A percentile compares a stretch with the other conserved stretches of the same genome.
Evolutionary conservation across 2,113 vertebrate species (phyloP).

Genomic region (Columbina picui): DNA sequence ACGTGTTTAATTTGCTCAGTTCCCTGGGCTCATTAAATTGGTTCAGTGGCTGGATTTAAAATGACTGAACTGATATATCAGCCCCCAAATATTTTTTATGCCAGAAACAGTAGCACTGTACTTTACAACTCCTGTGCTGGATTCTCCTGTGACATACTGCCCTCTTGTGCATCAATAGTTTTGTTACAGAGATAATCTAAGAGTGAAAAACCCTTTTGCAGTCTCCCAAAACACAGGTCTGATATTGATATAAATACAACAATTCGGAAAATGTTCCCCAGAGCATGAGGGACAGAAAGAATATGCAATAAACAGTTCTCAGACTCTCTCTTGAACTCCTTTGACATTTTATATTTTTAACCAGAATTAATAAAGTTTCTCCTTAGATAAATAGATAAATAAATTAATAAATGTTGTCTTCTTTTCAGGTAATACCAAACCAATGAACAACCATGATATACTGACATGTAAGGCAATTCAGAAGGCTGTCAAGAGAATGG

Average conservation of each 20-base stretch:
- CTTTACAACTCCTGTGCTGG: neutral
- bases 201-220: neutral
- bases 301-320: neutral
- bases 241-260: neutral
- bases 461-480: neutral
- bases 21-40: constrained; percentile 70
- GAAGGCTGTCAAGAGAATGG: neutral
- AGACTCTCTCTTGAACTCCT: neutral
- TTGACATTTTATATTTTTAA: neutral
- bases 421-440: neutral
- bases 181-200: neutral
- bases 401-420: neutral
- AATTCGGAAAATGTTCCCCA: neutral
- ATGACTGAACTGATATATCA: constrained; percentile 64
- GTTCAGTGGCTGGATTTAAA: constrained; percentile 48
- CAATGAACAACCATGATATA: neutral
- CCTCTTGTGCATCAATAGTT: constrained; percentile 68
- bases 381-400: neutral
- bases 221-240: neutral
- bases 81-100: neutral
- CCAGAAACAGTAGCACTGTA: neutral
- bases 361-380: neutral
- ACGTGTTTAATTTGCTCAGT: constrained; percentile 68
- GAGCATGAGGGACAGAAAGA: neutral
- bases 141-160: constrained; percentile 75